Evolutionary conservation across 2,888 invertebrate genomes (phyloP).

Genomic region (Ennomos fuscantarius): DNA sequence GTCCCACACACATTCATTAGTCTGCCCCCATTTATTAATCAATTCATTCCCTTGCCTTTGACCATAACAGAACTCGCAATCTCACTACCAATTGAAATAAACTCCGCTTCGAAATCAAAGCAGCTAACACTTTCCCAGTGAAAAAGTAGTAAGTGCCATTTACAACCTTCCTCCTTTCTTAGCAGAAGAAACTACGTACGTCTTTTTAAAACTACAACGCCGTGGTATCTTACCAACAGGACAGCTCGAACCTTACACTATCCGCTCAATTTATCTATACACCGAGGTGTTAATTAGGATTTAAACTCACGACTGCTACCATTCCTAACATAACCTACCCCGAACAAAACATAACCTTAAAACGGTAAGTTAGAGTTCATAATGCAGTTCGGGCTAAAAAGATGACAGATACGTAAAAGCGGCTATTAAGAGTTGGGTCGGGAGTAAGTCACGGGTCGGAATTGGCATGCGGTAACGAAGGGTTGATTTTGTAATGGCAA

Average conservation of each 20-base stretch:
- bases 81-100: slow-evolving; percentile 23
- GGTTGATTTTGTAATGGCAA: slow-evolving; percentile 62
- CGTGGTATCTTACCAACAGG: slow-evolving; percentile 38
- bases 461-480: slow-evolving; percentile 74
- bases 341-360: slow-evolving; percentile 47
- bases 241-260: slow-evolving; percentile 60
- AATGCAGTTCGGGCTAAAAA: slow-evolving; percentile 31
- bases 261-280: slow-evolving; percentile 80
- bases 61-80: slow-evolving; percentile 25
- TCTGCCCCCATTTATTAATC: slow-evolving; percentile 6
- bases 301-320: slow-evolving; percentile 80
- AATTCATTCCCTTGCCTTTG: slow-evolving; percentile 11
- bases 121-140: slow-evolving; percentile 1
- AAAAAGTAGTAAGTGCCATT: slow-evolving; percentile 11
- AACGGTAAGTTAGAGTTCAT: slow-evolving; percentile 37
- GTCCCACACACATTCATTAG: slow-evolving; percentile 1
- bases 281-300: slow-evolving; percentile 82
- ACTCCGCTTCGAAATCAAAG: slow-evolving; percentile 14
- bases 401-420: slow-evolving; percentile 77
- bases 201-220: not conserved
- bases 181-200: not conserved
- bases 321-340: slow-evolving; percentile 47
- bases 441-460: slow-evolving; percentile 76
- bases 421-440: slow-evolving; percentile 73
- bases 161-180: not conserved